A percentile compares a stretch with the other conserved stretches of the same genome.
Conservation (phyloP, 2,113 vertebrate species). For the Sylvietta virens region DNA sequence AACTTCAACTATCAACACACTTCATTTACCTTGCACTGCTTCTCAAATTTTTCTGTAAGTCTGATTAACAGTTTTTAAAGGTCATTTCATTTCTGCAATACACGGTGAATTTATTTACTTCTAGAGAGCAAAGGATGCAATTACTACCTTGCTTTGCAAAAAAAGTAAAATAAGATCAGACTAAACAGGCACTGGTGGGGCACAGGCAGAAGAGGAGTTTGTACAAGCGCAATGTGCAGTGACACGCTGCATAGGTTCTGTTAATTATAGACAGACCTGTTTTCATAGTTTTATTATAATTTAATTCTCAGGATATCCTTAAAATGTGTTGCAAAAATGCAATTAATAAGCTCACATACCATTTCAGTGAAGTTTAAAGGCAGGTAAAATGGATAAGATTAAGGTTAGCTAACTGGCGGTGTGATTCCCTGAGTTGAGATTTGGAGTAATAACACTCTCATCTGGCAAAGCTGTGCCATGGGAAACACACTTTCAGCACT, state of each 20-base stretch:
- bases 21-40: neutral
- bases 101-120: accelerated
- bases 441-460: neutral
- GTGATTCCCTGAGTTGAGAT: neutral
- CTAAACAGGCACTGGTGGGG: neutral
- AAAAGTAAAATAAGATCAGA: neutral
- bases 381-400: neutral
- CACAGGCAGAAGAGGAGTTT: neutral
- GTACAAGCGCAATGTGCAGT: neutral
- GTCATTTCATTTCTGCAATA: neutral
- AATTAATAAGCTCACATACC: neutral
- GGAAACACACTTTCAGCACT: neutral
- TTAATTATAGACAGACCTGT: neutral
- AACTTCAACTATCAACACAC: neutral
- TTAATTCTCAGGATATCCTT: neutral
- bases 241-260: neutral
- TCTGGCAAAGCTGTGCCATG: neutral
- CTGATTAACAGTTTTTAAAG: neutral
- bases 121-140: neutral
- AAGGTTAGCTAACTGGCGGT: neutral
- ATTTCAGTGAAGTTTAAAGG: neutral
- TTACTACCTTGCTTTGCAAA: neutral
- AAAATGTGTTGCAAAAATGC: neutral
- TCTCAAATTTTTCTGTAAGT: neutral
- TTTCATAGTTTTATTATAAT: neutral